These are phyloP conservation scores for Pleuronectes platessa DNA, from an alignment of 2,113 vertebrate species.

Conservation along the genomic window DNA sequence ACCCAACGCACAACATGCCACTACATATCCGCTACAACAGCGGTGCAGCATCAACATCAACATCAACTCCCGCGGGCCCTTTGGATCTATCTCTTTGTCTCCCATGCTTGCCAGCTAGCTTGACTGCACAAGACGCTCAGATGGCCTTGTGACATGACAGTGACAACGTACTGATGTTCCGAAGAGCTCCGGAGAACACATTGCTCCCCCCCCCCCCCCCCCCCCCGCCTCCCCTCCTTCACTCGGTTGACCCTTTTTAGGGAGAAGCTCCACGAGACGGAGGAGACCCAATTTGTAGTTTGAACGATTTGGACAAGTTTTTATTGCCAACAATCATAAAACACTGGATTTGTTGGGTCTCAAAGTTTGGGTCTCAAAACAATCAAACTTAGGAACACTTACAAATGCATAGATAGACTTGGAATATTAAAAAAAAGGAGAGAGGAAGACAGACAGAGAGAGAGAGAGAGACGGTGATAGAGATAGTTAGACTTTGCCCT, in stretches of 20 bases:
- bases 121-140: slow-evolving; percentile 69
- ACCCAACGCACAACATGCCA: slow-evolving; percentile 56
- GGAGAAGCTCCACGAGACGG: slow-evolving; percentile 26
- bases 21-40: slow-evolving; percentile 57
- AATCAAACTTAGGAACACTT: neutral
- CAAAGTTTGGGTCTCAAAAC: neutral
- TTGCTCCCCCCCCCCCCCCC: slow-evolving; percentile 10
- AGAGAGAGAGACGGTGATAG: slow-evolving; percentile 37
- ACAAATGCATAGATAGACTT: neutral
- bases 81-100: slow-evolving; percentile 63
- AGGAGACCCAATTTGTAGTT: slow-evolving; percentile 13
- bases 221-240: slow-evolving; percentile 20
- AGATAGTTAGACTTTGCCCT: slow-evolving; percentile 63
- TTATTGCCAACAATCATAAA: neutral
- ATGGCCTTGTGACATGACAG: slow-evolving; percentile 77
- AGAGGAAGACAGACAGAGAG: slow-evolving; percentile 22
- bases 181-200: slow-evolving; percentile 31
- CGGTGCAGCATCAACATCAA: slow-evolving; percentile 61
- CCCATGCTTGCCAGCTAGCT: slow-evolving; percentile 52
- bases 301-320: neutral
- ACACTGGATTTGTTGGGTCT: neutral
- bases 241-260: slow-evolving; percentile 41
- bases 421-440: slow-evolving; percentile 22
- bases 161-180: slow-evolving; percentile 73
- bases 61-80: slow-evolving; percentile 69